Conservation (phyloP, 2,113 vertebrate genomes). For the Amphiprion ocellaris region DNA sequence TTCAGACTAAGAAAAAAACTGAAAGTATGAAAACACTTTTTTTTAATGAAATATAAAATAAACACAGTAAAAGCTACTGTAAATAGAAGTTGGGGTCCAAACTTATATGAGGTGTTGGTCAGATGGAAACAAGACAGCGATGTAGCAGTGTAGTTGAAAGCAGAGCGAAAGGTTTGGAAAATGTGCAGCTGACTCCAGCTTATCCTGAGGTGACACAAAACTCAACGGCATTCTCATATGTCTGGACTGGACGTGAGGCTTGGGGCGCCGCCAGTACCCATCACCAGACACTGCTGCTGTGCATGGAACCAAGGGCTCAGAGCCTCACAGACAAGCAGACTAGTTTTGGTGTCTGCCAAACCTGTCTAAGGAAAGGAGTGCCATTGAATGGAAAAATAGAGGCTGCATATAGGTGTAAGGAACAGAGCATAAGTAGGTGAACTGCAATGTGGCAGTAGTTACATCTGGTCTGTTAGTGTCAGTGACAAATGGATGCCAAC, state of each 20-base stretch:
- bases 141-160: constrained; percentile 50
- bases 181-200: constrained; percentile 65
- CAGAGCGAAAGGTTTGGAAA: constrained; percentile 60
- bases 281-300: constrained; percentile 70
- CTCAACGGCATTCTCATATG: constrained; percentile 78
- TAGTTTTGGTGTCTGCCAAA: constrained; percentile 49
- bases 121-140: constrained; percentile 67
- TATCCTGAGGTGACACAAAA: constrained; percentile 80
- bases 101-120: constrained; percentile 72
- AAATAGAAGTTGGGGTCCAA: constrained; percentile 52
- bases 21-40: constrained; percentile 20
- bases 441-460: neutral
- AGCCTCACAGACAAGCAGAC: constrained; percentile 48
- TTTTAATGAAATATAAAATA: constrained; percentile 36
- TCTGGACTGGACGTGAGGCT: constrained; percentile 75
- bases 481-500: neutral
- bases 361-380: constrained; percentile 1
- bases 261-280: constrained; percentile 75
- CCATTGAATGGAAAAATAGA: constrained; percentile 40
- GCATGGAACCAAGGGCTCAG: constrained; percentile 43
- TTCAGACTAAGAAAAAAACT: constrained; percentile 1
- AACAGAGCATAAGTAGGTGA: neutral
- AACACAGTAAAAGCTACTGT: constrained; percentile 57
- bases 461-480: neutral
- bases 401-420: neutral